These are phyloP conservation scores for Brenthis hecate DNA, from an alignment of 2,888 invertebrate species.

Conservation along the genomic window DNA sequence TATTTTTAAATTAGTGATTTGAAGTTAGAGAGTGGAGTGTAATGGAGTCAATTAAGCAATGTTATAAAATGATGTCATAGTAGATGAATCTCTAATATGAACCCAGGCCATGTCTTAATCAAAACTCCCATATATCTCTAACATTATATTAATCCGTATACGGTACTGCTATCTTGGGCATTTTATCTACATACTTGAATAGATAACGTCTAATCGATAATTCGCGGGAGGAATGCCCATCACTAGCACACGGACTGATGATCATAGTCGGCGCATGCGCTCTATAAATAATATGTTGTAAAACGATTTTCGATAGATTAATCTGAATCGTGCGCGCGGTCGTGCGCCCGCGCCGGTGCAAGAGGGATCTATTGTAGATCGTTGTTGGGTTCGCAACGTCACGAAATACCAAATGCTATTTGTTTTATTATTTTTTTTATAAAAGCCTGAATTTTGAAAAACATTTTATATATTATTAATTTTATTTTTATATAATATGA, in stretches of 20 bases:
- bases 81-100: no score
- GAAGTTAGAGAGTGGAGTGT: no score
- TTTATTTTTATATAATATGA: no score
- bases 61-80: no score
- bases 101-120: no score
- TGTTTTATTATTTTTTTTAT: constrained; percentile 20
- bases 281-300: constrained; percentile 83
- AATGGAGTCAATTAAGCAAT: no score
- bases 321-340: constrained; percentile 81
- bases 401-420: constrained; percentile 49
- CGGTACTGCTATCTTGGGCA: constrained; percentile 30
- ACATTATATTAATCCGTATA: no score
- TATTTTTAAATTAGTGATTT: no score
- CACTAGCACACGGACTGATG: constrained; percentile 79
- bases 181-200: constrained; percentile 56
- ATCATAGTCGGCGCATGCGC: constrained; percentile 81
- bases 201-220: constrained; percentile 48
- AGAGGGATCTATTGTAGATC: constrained; percentile 80
- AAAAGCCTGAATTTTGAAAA: neutral
- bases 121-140: no score
- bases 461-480: no score
- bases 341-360: constrained; percentile 75
- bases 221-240: constrained; percentile 54
- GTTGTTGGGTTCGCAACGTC: constrained; percentile 57
- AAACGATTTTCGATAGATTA: constrained; percentile 83